phyloP scores from a whole-genome alignment of 2,888 invertebrate species.

The Archaeoteleia sp. region DNA sequence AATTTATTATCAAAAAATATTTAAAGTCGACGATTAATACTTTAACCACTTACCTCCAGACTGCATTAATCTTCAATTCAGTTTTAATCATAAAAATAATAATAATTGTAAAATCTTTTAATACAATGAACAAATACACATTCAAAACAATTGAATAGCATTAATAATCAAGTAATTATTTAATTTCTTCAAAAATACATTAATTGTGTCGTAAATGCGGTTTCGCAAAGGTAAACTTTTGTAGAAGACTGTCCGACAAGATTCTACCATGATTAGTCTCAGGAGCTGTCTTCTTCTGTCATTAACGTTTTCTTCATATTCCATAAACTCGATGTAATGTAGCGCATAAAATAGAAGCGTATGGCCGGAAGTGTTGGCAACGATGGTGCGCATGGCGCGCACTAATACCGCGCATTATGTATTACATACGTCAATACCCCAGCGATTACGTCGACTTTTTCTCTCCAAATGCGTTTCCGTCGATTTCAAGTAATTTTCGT shows the following conservation, averaged over 20 bases:
- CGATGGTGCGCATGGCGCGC: conserved; percentile 41
- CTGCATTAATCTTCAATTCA: too few species aligned
- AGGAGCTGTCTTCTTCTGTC: conserved; percentile 11
- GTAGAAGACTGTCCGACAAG: conserved; percentile 15
- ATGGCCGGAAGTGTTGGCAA: conserved; percentile 48
- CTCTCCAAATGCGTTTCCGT: conserved; percentile 48
- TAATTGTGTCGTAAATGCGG: too few species aligned
- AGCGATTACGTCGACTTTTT: conserved; percentile 50
- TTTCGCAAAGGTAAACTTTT: background rate
- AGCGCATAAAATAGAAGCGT: conserved; percentile 37
- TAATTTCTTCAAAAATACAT: too few species aligned
- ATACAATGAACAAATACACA: too few species aligned
- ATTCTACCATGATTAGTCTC: conserved; percentile 28
- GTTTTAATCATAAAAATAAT: too few species aligned
- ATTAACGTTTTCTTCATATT: conserved; percentile 45
- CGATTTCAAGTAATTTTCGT: conserved; percentile 48
- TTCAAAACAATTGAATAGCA: too few species aligned
- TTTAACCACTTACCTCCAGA: too few species aligned
- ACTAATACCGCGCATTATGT: conserved; percentile 49
- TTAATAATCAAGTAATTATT: too few species aligned
- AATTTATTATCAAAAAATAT: too few species aligned
- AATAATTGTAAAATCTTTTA: too few species aligned
- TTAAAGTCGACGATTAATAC: too few species aligned
- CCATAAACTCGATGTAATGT: conserved; percentile 34
- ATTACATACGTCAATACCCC: conserved; percentile 28